phyloP scores from a whole-genome alignment of 1,140 invertebrate genomes.

The Fopius arisanus region DNA sequence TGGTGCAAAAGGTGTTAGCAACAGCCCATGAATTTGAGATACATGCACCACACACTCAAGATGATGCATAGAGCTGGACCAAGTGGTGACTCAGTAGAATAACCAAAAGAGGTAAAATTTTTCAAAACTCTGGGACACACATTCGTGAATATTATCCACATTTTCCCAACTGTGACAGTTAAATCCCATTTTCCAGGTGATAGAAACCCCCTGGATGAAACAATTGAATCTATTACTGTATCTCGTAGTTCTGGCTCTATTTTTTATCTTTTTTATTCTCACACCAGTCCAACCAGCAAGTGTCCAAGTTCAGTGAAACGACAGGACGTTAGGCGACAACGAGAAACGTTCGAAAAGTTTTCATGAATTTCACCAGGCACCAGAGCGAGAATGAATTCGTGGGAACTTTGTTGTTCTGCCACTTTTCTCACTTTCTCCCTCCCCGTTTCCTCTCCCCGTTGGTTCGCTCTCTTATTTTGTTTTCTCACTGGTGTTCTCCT shows the following conservation, averaged over 20 bases:
- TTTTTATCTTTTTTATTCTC: neutral
- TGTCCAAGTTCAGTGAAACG: slow-evolving; percentile 20
- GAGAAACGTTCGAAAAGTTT: slow-evolving; percentile 20
- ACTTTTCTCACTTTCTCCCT: slow-evolving; percentile 12
- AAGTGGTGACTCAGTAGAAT: too few relatives aligned
- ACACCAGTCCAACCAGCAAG: neutral
- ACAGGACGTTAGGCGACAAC: slow-evolving; percentile 25
- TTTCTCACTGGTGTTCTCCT: neutral
- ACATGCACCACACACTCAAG: neutral
- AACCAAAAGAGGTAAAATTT: neutral
- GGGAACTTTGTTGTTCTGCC: slow-evolving; percentile 20
- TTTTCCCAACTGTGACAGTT: neutral
- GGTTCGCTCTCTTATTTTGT: neutral
- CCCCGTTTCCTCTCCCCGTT: neutral
- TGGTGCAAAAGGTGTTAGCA: neutral
- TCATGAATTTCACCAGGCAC: slow-evolving; percentile 24
- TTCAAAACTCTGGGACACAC: neutral
- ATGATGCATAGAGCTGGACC: neutral
- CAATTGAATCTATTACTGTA: neutral
- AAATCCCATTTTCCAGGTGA: neutral
- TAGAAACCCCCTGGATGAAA: neutral
- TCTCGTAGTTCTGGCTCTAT: neutral
- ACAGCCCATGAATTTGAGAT: slow-evolving; percentile 4
- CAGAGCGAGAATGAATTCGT: slow-evolving; percentile 20
- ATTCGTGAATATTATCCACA: neutral